Base-by-base conservation (phyloP, 2,888 invertebrate species). In the Drosophila stalkeri region DNA sequence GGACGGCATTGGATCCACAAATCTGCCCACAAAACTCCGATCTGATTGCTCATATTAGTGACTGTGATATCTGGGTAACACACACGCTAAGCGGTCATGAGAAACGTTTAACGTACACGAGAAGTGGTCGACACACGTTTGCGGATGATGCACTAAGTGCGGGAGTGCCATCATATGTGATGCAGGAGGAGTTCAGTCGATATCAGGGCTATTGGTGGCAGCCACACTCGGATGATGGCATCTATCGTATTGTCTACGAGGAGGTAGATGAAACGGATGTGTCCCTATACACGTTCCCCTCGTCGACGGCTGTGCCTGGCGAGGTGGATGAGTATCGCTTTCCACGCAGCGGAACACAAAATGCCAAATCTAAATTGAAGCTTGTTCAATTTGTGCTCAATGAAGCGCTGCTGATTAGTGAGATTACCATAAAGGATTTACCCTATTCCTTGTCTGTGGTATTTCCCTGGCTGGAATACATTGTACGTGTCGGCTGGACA, bases 151-250 rank as follows among this genome's bases (percentile, higher is more conserved):
- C 98, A 0, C 93, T 96, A 0, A 97, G 96, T 88, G 98, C 99
- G 0, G 99, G 99, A 0, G 96, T 98, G n/a, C 99, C 99, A 0
- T 98, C 98, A 2, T 99, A 99, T 93, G 98, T 99, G 0, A 98
- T 98, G 92, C 99, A 99, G 93, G 99, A 99, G 92, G 99, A 99
- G 93, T 99, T 99, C 93, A 97, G 97, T 78, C 94, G 99, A 41
- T 99, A 98, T 92, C 97, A 97, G 67, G 99, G 99, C 0, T 99
- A 98, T 93, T 99, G 99, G 99, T 99, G 99, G 99, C 98, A 98
- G 90, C 98, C 98, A 0, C 94, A 94, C 78, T 94, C 95, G 54
- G 94, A 94, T 75, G 97, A 96, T 91, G 96, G 96, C 72, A 94
- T 96, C 43, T 97, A 96, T 93, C 94, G 97, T 91, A 96, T 97